Evolutionary conservation across 64 coral and sea anemone species (phyloP).

Genomic region (Actinia equina): DNA sequence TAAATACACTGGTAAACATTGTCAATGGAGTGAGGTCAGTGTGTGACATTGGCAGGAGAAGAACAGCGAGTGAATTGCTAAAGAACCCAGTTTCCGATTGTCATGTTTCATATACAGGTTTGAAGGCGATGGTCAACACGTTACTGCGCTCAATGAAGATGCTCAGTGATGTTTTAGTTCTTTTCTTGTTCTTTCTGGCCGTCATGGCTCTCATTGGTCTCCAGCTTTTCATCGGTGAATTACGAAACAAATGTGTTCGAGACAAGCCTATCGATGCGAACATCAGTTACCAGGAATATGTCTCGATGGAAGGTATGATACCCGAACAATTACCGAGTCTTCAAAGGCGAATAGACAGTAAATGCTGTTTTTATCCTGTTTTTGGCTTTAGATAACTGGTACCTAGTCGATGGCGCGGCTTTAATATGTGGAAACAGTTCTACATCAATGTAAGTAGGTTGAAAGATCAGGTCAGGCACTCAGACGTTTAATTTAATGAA

Average conservation of each 20-base stretch:
- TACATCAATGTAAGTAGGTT: constrained; percentile 50
- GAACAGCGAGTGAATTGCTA: too few relatives aligned
- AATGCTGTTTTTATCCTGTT: not conserved
- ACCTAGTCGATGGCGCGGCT: constrained; percentile 31
- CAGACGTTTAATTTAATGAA: too few relatives aligned
- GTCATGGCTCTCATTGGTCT: constrained; percentile 87
- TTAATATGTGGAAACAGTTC: constrained; percentile 74
- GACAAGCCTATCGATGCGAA: not conserved
- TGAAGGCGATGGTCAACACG: constrained; percentile 84
- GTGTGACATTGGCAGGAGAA: too few relatives aligned
- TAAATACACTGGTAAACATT: not conserved
- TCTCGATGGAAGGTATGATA: not conserved
- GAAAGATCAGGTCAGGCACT: too few relatives aligned
- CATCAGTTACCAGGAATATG: not conserved
- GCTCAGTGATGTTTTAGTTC: constrained; percentile 75
- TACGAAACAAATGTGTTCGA: constrained; percentile 71
- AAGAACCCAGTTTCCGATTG: too few relatives aligned
- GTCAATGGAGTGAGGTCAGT: too few relatives aligned
- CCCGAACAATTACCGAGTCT: too few relatives aligned
- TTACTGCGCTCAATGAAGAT: constrained; percentile 71
- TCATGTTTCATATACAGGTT: not conserved
- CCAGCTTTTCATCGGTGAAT: constrained; percentile 74
- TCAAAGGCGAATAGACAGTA: too few relatives aligned
- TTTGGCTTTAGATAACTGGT: constrained; percentile 40
- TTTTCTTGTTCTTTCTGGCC: constrained; percentile 83